A percentile compares a stretch with the other conserved stretches of the same genome.
Evolutionary conservation across 1,140 invertebrate species (phyloP).

Genomic region (Drosophila erecta): DNA sequence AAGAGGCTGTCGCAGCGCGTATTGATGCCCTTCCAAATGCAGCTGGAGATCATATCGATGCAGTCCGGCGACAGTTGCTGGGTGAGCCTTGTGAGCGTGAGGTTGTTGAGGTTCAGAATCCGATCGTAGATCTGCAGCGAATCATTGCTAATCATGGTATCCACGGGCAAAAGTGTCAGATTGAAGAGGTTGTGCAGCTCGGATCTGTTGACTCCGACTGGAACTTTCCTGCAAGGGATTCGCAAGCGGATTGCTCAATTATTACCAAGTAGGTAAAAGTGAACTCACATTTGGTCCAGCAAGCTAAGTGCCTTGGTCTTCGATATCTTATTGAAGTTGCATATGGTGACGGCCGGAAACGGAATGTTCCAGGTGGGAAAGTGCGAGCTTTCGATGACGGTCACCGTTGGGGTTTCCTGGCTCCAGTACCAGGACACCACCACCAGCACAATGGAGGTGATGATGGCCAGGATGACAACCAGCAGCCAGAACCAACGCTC

Average conservation of each 20-base stretch:
- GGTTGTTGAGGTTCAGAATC: slow-evolving; percentile 84
- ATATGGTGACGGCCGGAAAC: slow-evolving; percentile 89
- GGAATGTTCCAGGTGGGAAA: slow-evolving; percentile 89
- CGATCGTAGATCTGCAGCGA: slow-evolving; percentile 72
- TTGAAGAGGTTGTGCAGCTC: slow-evolving; percentile 68
- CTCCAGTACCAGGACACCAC: slow-evolving; percentile 85
- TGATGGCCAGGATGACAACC: slow-evolving; percentile 84
- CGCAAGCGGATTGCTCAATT: no score
- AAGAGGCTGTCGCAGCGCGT: slow-evolving; percentile 87
- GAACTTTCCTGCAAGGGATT: slow-evolving; percentile 45
- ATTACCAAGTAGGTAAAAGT: no score
- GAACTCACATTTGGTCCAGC: slow-evolving; percentile 81
- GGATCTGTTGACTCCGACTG: slow-evolving; percentile 50
- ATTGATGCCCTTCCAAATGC: slow-evolving; percentile 88
- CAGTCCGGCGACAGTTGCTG: slow-evolving; percentile 85
- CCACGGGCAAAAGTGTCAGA: slow-evolving; percentile 62
- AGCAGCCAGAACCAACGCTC: slow-evolving; percentile 85
- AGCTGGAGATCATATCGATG: slow-evolving; percentile 86
- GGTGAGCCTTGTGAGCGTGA: slow-evolving; percentile 71
- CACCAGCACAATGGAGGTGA: slow-evolving; percentile 84
- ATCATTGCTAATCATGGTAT: slow-evolving; percentile 32
- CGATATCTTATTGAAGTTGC: slow-evolving; percentile 86
- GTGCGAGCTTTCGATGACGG: slow-evolving; percentile 89
- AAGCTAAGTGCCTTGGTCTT: slow-evolving; percentile 55
- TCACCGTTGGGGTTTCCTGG: slow-evolving; percentile 84